Evolutionary conservation across 2,113 vertebrate species (phyloP), one percentile per base, ranked within the genome.

Genomic region (Naja naja): DNA sequence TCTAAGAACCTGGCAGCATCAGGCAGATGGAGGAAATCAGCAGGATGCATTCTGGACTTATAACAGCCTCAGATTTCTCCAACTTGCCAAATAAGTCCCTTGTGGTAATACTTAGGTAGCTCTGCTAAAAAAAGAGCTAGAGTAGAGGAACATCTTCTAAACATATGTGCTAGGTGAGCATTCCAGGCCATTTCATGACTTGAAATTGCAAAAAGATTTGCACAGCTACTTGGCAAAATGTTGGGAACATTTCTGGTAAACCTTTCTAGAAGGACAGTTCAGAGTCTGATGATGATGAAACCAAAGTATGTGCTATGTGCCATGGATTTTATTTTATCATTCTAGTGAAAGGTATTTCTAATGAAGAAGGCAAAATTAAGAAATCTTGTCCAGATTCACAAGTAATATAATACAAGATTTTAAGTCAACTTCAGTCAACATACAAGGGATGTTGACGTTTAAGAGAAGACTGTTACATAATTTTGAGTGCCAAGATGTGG

Each of bases 21-120:
- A 89, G 93, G 91, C 96, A 97, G 96, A 97, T 96, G 97, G 96
- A 97, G 94, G 94, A 96, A 95, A 95, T 94, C 96, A 95, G 97
- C 96, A 96, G 95, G 93, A 91, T 91, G 87, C 92, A 90, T 95
- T 97, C 97, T 96, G 97, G 96, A 95, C 96, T 96, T 97, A 95
- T 94, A 96, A 96, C 85, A 20, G 94, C 94, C 94, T 92, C 92
- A 94, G 95, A 95, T 97, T 97, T 97, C 96, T 97, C 95, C 95
- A 92, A 92, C 96, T 96, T 97, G 96, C 96, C 96, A 97, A 95
- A 94, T 88, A 86, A 96, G 95, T 97, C 94, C 95, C 96, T 87
- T 85, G 95, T 93, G 96, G 95, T 96, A 95, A 92, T 91, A 95
- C 94, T 94, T 94, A 96, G 91, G 94, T 94, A 96, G 92, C 64